Evolutionary conservation across 2,797 vertebrate species (phyloP).

Genomic region (Ambastaia sidthimunki): DNA sequence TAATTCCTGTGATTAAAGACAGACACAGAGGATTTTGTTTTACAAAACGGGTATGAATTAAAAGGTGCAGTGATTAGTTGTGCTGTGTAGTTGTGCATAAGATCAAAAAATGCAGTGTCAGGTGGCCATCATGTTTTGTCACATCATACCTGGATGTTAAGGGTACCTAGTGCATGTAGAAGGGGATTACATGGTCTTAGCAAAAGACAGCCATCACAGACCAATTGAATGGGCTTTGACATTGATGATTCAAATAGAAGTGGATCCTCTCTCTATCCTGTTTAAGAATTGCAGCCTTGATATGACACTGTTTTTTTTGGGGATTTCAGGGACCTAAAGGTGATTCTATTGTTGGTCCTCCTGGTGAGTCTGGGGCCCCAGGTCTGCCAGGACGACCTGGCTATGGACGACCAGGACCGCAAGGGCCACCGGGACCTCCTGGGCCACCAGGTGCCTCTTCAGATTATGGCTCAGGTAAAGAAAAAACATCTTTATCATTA

Average conservation of each 20-base stretch:
- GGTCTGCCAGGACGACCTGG: slow-evolving; percentile 85
- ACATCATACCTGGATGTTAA: too few species aligned
- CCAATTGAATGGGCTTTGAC: neutral
- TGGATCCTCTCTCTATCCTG: neutral
- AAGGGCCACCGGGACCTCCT: slow-evolving; percentile 84
- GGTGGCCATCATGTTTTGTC: neutral
- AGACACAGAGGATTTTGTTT: neutral
- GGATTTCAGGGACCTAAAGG: slow-evolving; percentile 88
- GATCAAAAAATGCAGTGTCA: too few species aligned
- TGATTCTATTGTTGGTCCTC: slow-evolving; percentile 84
- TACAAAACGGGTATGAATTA: too few species aligned
- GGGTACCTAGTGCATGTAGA: too few species aligned
- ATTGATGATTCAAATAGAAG: neutral
- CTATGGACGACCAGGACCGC: slow-evolving; percentile 82
- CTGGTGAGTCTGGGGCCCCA: slow-evolving; percentile 83
- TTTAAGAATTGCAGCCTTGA: neutral
- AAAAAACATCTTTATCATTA: neutral
- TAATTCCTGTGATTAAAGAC: neutral
- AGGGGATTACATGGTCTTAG: too few species aligned
- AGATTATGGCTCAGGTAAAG: slow-evolving; percentile 78
- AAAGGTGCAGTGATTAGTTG: too few species aligned
- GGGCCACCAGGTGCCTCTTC: slow-evolving; percentile 84
- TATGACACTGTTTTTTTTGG: neutral
- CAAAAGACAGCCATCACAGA: too few species aligned
- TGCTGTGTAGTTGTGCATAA: too few species aligned